These are phyloP conservation scores for Sphenopsis melanotis DNA, from an alignment of 2,797 vertebrate species.

Conservation along the genomic window DNA sequence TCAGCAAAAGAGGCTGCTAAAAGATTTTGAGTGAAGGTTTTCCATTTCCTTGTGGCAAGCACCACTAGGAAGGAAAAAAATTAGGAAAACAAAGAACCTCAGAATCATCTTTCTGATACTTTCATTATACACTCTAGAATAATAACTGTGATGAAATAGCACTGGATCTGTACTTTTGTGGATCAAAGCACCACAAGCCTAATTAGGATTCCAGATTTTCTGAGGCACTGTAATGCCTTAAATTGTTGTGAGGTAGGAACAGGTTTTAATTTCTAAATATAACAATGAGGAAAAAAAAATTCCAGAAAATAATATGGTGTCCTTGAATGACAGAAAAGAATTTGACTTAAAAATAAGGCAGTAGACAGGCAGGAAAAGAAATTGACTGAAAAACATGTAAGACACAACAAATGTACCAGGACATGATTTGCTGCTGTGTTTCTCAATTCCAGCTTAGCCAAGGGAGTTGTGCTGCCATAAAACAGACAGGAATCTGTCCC, in stretches of 20 bases:
- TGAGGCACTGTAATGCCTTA: not conserved
- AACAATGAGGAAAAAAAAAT: not conserved
- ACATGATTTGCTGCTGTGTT: not conserved
- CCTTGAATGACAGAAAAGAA: not conserved
- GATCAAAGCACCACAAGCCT: not conserved
- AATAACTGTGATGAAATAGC: not conserved
- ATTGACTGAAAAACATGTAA: not conserved
- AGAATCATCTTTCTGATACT: not conserved
- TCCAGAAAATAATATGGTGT: not conserved
- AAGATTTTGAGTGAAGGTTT: not conserved
- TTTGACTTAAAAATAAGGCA: not conserved
- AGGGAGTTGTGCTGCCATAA: not conserved
- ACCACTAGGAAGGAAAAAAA: not conserved
- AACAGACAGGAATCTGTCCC: not conserved
- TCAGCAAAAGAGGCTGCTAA: not conserved
- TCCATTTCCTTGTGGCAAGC: not conserved
- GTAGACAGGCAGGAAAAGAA: not conserved
- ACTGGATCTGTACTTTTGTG: not conserved
- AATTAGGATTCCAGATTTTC: not conserved
- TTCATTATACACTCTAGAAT: not conserved
- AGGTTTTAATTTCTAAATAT: not conserved
- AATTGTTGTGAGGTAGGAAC: not conserved
- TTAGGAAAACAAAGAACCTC: not conserved
- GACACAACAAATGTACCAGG: not conserved
- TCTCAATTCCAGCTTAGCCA: not conserved